Evolutionary conservation across 1,140 invertebrate genomes (phyloP), one percentile per base, ranked within the genome.

Genomic region (Eumaeus atala): DNA sequence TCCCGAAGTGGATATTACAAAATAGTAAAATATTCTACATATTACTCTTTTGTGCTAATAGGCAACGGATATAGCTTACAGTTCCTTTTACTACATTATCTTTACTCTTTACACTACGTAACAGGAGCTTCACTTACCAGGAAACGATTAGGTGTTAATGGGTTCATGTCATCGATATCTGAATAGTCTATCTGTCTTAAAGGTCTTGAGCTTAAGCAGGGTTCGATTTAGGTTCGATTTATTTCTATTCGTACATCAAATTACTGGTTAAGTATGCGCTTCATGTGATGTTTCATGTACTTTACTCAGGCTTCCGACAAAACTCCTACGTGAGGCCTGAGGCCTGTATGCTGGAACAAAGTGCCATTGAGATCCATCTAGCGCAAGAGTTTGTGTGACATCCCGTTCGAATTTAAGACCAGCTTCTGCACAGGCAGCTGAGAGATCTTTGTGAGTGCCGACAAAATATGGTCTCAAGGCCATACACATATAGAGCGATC

Each of bases 181-280:
- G 48, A 9, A 10, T 50, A 48, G 16, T 56, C 55, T 6, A 57
- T 17, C 9, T 48, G 48, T 16, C 49, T 33, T 12, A 57, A 42
- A 4, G 55, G 37, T 12, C 48, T 16, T 17, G 55, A 56, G 21
- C 51, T 57, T 9, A 57, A 11, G 17, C 48, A 50, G 5, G 55
- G 37, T 51, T 57, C 55, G 12, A 57, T 51, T 48, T 57, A 21
- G 10, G 28, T 36, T 16, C 51, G 14, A 6, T 50, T 0, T 11
- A 11, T 28, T 51, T n/a, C 51, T 56, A 48, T 38, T 56, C 55
- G 12, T 35, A 56, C 1, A 48, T 56, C 9, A 56, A 12, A 3
- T 44, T 42, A 9, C 8, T n/a, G 17, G 35, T n/a, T n/a, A 21
- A 50, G n/a, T 7, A 56, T 47, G 10, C 40, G 10, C 37, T 52